Evolutionary conservation across 1,140 invertebrate genomes (phyloP).

Genomic region (Brachystomella parvula): DNA sequence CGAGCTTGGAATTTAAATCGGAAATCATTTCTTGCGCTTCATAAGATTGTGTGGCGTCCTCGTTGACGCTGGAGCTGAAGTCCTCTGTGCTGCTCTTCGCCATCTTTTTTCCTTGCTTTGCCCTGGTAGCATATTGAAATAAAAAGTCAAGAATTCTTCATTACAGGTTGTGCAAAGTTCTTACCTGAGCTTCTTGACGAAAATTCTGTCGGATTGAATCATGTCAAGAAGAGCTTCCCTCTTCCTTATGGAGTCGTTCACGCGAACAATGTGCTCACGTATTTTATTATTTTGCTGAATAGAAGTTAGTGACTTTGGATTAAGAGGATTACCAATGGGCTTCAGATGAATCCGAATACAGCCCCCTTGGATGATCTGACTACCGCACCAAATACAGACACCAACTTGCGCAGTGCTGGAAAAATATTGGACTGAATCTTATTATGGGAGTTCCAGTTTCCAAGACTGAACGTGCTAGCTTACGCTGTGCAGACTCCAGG

Average conservation of each 20-base stretch:
- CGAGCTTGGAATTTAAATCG: neutral
- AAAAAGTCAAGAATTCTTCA: neutral
- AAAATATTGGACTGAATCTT: neutral
- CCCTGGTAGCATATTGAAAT: neutral
- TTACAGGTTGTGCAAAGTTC: too few species aligned
- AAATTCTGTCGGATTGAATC: neutral
- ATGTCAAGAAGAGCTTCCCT: neutral
- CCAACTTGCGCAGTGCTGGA: neutral
- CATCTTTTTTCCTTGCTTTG: neutral
- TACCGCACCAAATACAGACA: neutral
- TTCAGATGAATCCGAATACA: neutral
- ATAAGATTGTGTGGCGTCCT: neutral
- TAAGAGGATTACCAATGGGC: neutral
- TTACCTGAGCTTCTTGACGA: neutral
- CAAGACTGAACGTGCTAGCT: neutral
- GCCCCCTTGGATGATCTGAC: neutral
- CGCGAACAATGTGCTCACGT: neutral
- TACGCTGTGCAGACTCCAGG: neutral
- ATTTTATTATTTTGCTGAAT: neutral
- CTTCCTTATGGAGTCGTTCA: neutral
- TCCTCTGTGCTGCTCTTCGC: neutral
- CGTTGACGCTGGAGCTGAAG: neutral
- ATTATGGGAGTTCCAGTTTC: neutral
- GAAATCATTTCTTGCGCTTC: neutral
- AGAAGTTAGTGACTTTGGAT: neutral